Evolutionary conservation across 2,888 invertebrate species (phyloP), one percentile per base, ranked within the genome.

Genomic region (Caenorhabditis zanzibari): DNA sequence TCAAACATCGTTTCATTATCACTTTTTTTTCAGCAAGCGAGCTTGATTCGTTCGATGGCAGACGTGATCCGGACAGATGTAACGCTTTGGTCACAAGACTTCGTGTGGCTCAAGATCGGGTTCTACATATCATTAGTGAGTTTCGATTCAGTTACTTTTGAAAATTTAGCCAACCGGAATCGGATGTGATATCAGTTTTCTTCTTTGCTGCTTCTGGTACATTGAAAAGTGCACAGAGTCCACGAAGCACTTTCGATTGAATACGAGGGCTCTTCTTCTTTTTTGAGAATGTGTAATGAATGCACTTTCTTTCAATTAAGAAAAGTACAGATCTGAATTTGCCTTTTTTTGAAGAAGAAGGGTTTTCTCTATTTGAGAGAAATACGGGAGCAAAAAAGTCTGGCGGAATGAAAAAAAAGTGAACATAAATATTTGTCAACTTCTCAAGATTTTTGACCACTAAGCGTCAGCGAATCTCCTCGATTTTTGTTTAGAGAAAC

Each of bases 31-130:
- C 86, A 85, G 86, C 89, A n/a, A 82, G 96, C 86, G 98, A 99
- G 93, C 93, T 99, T 93, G 98, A 99, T 94, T 97, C 97, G 90
- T 99, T 99, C 93, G 98, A 99, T 94, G 98, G 98, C n/a, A 95
- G 98, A 61, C 66, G 98, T 92, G 98, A 99, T 93, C 98, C 98
- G 0, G 97, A 97, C 93, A 94, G 98, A 93, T 99, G 98, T 93
- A 96, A 97, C 75, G 95, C 95, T 26, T 94, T 99, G 91, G 98
- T 99, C 90, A 97, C 96, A 93, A 96, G 97, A 93, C 94, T 99
- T 89, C 94, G 98, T 74, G 96, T 96, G 93, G 96, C 96, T 88
- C 98, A 97, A 94, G 92, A 92, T 74, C 85, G 91, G 12, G 91
- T 92, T 22, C 80, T 92, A 14, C 91, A 91, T 68, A 92, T 92